phyloP scores from a whole-genome alignment of 2,888 invertebrate species.

The Sphaerophoria taeniata region DNA sequence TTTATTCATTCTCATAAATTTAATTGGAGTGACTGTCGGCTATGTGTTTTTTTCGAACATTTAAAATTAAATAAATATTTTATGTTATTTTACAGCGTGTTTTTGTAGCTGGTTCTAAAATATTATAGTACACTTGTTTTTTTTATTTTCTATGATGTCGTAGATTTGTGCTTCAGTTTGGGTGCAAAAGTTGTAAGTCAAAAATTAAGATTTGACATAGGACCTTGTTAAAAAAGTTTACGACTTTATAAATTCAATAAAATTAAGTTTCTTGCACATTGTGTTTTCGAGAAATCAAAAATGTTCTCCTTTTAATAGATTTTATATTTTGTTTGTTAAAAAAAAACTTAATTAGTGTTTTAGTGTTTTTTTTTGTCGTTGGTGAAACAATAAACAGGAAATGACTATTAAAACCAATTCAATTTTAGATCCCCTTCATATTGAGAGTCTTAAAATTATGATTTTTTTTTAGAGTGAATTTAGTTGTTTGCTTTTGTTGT shows the following conservation, averaged over 20 bases:
- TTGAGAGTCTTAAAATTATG: neutral
- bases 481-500: too few relatives aligned
- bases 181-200: constrained; percentile 8
- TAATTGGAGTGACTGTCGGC: constrained; percentile 18
- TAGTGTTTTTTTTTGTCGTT: neutral
- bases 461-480: neutral
- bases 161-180: too few relatives aligned
- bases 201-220: constrained; percentile 9
- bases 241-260: constrained; percentile 3
- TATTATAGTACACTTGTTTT: neutral
- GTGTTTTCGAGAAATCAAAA: neutral
- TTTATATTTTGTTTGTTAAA: constrained; percentile 8
- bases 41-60: constrained; percentile 1
- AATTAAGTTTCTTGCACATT: constrained; percentile 21
- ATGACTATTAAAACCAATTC: neutral
- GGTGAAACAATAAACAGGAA: constrained; percentile 18
- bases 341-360: constrained; percentile 10
- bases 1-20: constrained; percentile 36
- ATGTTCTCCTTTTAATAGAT: neutral
- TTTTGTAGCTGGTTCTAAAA: constrained; percentile 6
- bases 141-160: neutral
- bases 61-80: constrained; percentile 40
- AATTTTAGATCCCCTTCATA: neutral
- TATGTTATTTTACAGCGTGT: constrained; percentile 25
- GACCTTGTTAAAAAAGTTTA: constrained; percentile 39